Evolutionary conservation across 2,888 invertebrate species (phyloP).

Genomic region (Caenorhabditis imperialis): DNA sequence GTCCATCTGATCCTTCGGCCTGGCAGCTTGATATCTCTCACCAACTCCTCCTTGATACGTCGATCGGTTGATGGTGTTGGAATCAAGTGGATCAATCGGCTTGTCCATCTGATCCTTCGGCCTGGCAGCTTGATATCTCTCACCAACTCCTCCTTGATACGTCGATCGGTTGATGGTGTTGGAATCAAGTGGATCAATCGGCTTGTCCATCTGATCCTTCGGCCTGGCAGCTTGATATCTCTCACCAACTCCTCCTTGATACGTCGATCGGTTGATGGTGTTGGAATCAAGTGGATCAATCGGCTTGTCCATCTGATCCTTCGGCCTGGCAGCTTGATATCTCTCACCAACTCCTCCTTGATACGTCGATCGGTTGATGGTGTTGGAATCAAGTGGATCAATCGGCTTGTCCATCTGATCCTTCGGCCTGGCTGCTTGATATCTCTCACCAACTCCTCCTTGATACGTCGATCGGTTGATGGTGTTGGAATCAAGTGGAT

Average conservation of each 20-base stretch:
- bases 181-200: no score
- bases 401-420: slow-evolving; percentile 6
- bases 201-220: slow-evolving; percentile 2
- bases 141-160: slow-evolving; percentile 20
- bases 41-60: slow-evolving; percentile 23
- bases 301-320: slow-evolving; percentile 2
- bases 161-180: slow-evolving; percentile 13
- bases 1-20: slow-evolving; percentile 7
- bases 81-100: no score
- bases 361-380: slow-evolving; percentile 17
- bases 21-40: slow-evolving; percentile 5
- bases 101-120: slow-evolving; percentile 5
- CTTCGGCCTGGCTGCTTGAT: slow-evolving; percentile 3
- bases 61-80: slow-evolving; percentile 7
- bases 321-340: slow-evolving; percentile 4
- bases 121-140: slow-evolving; percentile 7
- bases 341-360: slow-evolving; percentile 20
- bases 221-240: slow-evolving; percentile 7
- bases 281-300: no score
- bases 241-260: slow-evolving; percentile 21
- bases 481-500: not conserved
- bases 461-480: slow-evolving; percentile 20
- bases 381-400: no score
- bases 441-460: slow-evolving; percentile 15
- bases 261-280: slow-evolving; percentile 14